These are phyloP conservation scores for Halictus ligatus DNA, from an alignment of 2,888 invertebrate genomes.

Conservation along the genomic window DNA sequence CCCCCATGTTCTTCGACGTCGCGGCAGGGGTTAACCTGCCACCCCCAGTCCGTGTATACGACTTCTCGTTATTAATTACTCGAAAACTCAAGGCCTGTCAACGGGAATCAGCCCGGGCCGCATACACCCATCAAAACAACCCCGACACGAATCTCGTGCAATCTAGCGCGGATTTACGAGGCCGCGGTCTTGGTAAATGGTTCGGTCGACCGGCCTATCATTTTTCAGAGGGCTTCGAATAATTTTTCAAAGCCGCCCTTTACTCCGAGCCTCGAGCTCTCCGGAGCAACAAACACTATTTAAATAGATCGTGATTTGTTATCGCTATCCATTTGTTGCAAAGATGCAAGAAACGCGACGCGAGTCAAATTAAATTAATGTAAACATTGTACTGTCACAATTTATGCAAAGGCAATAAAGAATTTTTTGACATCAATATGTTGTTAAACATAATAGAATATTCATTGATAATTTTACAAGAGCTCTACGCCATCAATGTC, in stretches of 20 bases:
- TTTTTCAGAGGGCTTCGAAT: constrained; percentile 40
- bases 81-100: constrained; percentile 65
- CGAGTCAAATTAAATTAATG: too few relatives aligned
- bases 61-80: constrained; percentile 75
- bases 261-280: not conserved
- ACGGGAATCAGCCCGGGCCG: constrained; percentile 33
- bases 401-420: too few relatives aligned
- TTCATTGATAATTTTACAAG: too few relatives aligned
- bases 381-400: too few relatives aligned
- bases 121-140: constrained; percentile 62
- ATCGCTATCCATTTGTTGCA: not conserved
- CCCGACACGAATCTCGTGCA: constrained; percentile 54
- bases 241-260: constrained; percentile 42
- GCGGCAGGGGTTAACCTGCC: constrained; percentile 56
- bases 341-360: not conserved
- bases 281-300: not conserved
- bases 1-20: constrained; percentile 57
- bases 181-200: constrained; percentile 48
- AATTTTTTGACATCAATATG: too few relatives aligned
- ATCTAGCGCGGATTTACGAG: constrained; percentile 37
- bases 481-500: too few relatives aligned
- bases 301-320: not conserved
- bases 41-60: constrained; percentile 64
- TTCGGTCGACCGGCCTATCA: constrained; percentile 36
- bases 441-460: too few relatives aligned